These are phyloP conservation scores for Trichogramma dendrolimi DNA, from an alignment of 2,888 invertebrate genomes.

Conservation along the genomic window DNA sequence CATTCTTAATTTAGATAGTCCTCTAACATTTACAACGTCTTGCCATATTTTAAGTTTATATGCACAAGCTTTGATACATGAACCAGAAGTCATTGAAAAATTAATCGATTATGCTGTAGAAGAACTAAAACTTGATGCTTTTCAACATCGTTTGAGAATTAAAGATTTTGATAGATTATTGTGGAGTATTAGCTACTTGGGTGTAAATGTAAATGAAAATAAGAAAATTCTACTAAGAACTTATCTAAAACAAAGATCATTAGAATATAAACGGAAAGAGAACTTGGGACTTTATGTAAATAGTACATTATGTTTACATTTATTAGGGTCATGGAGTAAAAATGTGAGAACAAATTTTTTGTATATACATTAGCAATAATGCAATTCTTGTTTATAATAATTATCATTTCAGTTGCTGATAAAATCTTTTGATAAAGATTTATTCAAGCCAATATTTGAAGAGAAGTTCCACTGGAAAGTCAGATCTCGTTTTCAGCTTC, in stretches of 20 bases:
- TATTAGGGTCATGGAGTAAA: too few relatives aligned
- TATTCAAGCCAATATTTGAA: conserved; percentile 14
- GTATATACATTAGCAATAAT: too few relatives aligned
- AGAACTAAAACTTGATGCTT: conserved; percentile 34
- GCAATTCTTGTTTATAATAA: too few relatives aligned
- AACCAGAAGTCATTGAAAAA: conserved; percentile 41
- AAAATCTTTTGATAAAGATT: conserved; percentile 5
- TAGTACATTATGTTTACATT: conserved; percentile 11
- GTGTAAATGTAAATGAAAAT: conserved; percentile 34
- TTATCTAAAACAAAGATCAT: conserved; percentile 5
- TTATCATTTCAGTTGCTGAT: conserved; percentile 10
- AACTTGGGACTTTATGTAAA: conserved; percentile 15
- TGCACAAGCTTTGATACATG: conserved; percentile 48
- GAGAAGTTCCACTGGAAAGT: conserved; percentile 19
- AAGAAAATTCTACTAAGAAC: conserved; percentile 32
- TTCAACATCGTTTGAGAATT: conserved; percentile 30
- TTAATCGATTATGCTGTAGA: conserved; percentile 42
- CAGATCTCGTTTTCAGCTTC: conserved; percentile 7
- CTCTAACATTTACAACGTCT: conserved; percentile 46
- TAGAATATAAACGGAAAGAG: conserved; percentile 8
- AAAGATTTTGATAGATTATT: conserved; percentile 53
- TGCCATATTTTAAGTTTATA: conserved; percentile 52
- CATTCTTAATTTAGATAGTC: conserved; percentile 45
- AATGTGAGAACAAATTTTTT: too few relatives aligned
- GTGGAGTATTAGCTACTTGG: conserved; percentile 49